phyloP scores from a whole-genome alignment of 2,113 vertebrate species.

The Callospermophilus lateralis region DNA sequence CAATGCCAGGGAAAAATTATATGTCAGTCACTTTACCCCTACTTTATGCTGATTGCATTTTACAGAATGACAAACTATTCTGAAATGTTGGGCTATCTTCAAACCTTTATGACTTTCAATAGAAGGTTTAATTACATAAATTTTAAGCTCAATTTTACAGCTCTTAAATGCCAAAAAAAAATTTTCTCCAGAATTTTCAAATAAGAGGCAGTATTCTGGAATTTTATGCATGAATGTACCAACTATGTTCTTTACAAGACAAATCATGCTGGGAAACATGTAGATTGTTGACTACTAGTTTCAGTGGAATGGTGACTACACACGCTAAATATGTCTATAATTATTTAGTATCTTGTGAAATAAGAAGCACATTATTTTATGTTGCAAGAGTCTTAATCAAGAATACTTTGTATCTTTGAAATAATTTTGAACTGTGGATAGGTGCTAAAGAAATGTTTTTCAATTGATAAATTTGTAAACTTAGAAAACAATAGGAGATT shows the following conservation, averaged over 20 bases:
- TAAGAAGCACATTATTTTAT: not conserved
- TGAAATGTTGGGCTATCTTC: not conserved
- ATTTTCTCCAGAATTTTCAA: slow-evolving; percentile 50
- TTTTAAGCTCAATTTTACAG: slow-evolving; percentile 52
- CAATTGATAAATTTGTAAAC: not conserved
- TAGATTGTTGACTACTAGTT: not conserved
- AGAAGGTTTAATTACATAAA: not conserved
- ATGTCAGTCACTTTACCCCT: not conserved
- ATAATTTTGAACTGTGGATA: not conserved
- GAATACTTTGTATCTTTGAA: not conserved
- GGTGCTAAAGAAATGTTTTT: not conserved
- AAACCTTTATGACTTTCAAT: not conserved
- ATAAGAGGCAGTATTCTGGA: not conserved
- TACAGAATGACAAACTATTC: not conserved
- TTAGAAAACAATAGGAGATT: slow-evolving; percentile 1
- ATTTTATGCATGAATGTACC: not conserved
- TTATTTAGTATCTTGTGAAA: not conserved
- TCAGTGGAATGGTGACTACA: not conserved
- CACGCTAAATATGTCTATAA: fast-evolving
- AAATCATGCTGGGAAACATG: not conserved
- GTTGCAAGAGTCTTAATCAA: not conserved
- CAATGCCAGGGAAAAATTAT: not conserved
- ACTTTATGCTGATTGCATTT: not conserved
- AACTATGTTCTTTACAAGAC: not conserved
- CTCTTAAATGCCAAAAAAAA: not conserved